Evolutionary conservation across 2,888 invertebrate species (phyloP).

Genomic region (Drosophila rellima): DNA sequence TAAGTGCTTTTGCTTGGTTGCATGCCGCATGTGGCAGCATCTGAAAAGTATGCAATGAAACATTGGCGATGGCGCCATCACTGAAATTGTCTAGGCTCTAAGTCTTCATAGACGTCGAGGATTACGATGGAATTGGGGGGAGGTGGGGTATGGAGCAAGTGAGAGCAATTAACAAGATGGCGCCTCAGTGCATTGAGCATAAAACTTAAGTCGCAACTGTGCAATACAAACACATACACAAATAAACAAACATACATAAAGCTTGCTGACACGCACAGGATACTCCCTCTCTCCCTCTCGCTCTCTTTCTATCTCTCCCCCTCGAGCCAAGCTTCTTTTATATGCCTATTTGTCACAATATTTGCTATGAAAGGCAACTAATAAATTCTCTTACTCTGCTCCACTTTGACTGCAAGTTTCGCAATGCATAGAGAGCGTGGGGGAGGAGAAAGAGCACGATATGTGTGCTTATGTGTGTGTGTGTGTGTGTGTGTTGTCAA

Average conservation of each 20-base stretch:
- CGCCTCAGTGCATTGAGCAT: slow-evolving; percentile 51
- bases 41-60: slow-evolving; percentile 46
- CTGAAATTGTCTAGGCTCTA: slow-evolving; percentile 30
- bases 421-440: slow-evolving; percentile 14
- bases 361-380: slow-evolving; percentile 75
- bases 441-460: not conserved
- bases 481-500: slow-evolving; percentile 45
- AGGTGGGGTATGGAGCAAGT: not conserved
- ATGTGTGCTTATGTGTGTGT: slow-evolving; percentile 24
- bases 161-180: slow-evolving; percentile 67
- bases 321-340: slow-evolving; percentile 46
- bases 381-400: slow-evolving; percentile 71
- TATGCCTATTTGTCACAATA: slow-evolving; percentile 75
- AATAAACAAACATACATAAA: slow-evolving; percentile 8
- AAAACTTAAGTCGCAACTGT: slow-evolving; percentile 46
- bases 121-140: not conserved
- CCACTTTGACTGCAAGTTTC: slow-evolving; percentile 61
- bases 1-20: slow-evolving; percentile 26
- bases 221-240: slow-evolving; percentile 7
- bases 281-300: not conserved
- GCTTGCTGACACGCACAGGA: slow-evolving; percentile 30
- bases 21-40: slow-evolving; percentile 15
- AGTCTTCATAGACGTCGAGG: not conserved
- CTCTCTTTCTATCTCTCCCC: not conserved
- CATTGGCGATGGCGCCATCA: slow-evolving; percentile 30